Evolutionary conservation across 1,140 invertebrate species (phyloP).

Genomic region (Globodera ellingtonae): DNA sequence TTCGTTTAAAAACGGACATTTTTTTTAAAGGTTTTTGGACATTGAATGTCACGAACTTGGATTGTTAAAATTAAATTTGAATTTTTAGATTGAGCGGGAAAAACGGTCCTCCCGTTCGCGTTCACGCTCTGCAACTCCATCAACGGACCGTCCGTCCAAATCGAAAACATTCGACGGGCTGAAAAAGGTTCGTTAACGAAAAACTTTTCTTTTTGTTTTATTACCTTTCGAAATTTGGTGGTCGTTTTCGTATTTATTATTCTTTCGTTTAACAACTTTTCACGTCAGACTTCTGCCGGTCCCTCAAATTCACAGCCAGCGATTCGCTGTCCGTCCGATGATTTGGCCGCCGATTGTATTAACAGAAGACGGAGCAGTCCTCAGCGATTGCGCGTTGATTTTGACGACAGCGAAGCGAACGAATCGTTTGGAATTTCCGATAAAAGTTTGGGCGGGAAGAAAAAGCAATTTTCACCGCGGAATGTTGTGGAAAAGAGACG

Average conservation of each 20-base stretch:
- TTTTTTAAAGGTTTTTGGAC: too few relatives aligned
- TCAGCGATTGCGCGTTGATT: background rate
- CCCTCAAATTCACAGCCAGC: background rate
- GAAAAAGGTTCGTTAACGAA: background rate
- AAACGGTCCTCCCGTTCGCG: conserved; percentile 2
- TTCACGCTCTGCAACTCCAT: background rate
- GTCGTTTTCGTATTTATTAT: background rate
- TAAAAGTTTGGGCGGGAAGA: background rate
- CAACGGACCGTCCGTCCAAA: background rate
- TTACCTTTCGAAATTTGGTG: too few relatives aligned
- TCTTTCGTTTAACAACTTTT: background rate
- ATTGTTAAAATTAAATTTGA: background rate
- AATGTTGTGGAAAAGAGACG: background rate
- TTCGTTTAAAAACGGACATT: background rate
- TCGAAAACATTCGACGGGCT: background rate
- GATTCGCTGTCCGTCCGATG: too few relatives aligned
- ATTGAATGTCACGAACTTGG: too few relatives aligned
- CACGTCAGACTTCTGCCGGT: background rate
- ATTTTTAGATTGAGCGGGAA: background rate
- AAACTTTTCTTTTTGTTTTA: background rate
- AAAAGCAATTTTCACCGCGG: background rate
- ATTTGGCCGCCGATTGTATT: background rate
- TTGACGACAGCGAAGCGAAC: conserved; percentile 1
- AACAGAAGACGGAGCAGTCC: background rate
- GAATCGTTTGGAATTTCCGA: background rate